Conservation (phyloP, 2,113 vertebrate species). For the Bos taurus region ARS-UCD2.0 NC_037333.1:53556501-53557000, state of each 20-base stretch:
- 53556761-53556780: background rate
- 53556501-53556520: background rate
- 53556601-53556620: background rate
- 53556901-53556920: background rate
- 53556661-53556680: background rate
- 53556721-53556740: background rate
- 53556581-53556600: accelerated
- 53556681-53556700: background rate
- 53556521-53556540: background rate
- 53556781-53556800: background rate
- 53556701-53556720: background rate
- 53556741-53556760: background rate
- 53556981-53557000: background rate
- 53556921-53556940: background rate
- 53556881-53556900: background rate
- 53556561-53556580: background rate
- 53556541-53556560: background rate
- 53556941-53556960: background rate
- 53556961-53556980: background rate
- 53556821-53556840: background rate
- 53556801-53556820: background rate
- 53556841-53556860: background rate
- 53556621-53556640: background rate
- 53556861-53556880: background rate
- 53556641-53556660: background rate